These are phyloP conservation scores for Lepidostoma basale DNA, from an alignment of 1,140 invertebrate genomes.

Conservation along the genomic window DNA sequence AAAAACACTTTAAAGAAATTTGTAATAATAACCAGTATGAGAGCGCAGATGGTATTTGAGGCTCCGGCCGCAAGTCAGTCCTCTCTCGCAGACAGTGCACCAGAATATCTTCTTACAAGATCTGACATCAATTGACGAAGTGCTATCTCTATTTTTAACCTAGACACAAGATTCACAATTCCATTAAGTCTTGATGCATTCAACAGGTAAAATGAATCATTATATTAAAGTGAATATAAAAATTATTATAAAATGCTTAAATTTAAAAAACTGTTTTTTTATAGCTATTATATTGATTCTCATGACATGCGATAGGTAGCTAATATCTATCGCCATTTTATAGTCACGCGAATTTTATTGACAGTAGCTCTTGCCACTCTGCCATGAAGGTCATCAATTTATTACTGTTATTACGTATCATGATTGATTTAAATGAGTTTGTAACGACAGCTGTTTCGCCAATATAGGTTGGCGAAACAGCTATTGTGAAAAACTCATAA, in stretches of 20 bases:
- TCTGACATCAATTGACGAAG: not conserved
- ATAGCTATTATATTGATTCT: not conserved
- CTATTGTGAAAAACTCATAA: too few species aligned
- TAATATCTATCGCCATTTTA: too few species aligned
- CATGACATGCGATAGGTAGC: too few species aligned
- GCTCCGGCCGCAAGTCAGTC: constrained; percentile 34
- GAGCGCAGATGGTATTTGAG: constrained; percentile 37
- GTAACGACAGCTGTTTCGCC: too few species aligned
- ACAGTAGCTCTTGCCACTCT: too few species aligned
- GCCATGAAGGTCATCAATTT: too few species aligned
- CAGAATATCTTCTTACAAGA: constrained; percentile 12
- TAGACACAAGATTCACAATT: not conserved
- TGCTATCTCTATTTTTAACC: not conserved
- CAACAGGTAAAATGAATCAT: too few species aligned
- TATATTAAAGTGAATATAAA: not conserved
- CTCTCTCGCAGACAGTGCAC: constrained; percentile 35
- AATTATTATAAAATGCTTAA: not conserved
- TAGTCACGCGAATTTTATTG: too few species aligned
- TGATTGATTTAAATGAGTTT: too few species aligned
- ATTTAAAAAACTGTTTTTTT: not conserved
- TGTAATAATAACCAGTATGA: constrained; percentile 41
- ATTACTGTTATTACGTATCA: too few species aligned
- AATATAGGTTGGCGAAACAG: too few species aligned
- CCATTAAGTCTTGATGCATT: too few species aligned
- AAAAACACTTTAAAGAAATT: constrained; percentile 2